phyloP scores from a whole-genome alignment of 1,140 invertebrate genomes.

The Zaprionus africanus region DNA sequence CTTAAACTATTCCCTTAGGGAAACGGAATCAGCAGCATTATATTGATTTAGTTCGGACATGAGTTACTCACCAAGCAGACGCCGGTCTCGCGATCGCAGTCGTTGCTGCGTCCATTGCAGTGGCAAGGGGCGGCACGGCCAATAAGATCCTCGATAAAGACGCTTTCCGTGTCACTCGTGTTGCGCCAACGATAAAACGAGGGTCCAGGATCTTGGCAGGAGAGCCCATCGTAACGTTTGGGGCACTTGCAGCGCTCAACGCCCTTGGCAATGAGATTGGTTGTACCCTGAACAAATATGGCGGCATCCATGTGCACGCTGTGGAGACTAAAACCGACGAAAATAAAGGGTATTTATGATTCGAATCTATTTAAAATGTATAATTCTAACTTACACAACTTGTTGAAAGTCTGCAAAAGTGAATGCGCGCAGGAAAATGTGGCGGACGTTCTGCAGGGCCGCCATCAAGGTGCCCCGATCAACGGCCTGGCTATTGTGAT shows the following conservation, averaged over 20 bases:
- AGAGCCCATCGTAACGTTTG: constrained; percentile 90
- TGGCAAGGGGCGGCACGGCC: constrained; percentile 92
- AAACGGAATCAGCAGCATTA: too few relatives aligned
- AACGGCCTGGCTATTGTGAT: constrained; percentile 85
- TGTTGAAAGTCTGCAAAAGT: constrained; percentile 88
- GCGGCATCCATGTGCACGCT: constrained; percentile 94
- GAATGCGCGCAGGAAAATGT: constrained; percentile 91
- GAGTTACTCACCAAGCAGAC: constrained; percentile 89
- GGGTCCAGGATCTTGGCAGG: constrained; percentile 94
- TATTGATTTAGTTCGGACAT: neutral
- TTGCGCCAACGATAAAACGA: constrained; percentile 93
- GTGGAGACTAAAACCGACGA: constrained; percentile 49
- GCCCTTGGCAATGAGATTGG: constrained; percentile 88
- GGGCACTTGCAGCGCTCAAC: constrained; percentile 96
- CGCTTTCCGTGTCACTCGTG: constrained; percentile 81
- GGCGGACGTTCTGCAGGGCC: constrained; percentile 93
- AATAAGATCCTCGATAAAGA: constrained; percentile 86
- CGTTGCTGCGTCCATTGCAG: constrained; percentile 91
- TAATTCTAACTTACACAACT: constrained; percentile 86
- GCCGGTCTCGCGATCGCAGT: constrained; percentile 94
- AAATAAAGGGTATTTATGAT: neutral
- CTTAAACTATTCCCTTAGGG: too few relatives aligned
- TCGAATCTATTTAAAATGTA: neutral
- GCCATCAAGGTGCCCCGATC: constrained; percentile 93
- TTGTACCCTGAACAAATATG: constrained; percentile 87